phyloP scores from a whole-genome alignment of 2,113 vertebrate species.

The Rattus rattus region DNA sequence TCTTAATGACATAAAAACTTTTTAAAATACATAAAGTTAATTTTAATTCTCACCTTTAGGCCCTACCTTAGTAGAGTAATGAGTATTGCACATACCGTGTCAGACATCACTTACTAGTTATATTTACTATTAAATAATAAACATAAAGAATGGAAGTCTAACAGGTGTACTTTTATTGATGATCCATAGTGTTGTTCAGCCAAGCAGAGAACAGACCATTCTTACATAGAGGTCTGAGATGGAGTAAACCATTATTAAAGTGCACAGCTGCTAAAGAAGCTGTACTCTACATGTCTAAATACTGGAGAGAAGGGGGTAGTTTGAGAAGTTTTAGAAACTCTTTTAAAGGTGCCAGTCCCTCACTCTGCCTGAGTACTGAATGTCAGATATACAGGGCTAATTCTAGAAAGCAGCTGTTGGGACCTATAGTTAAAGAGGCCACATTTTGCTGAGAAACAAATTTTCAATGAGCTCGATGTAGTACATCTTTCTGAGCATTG shows the following conservation, averaged over 20 bases:
- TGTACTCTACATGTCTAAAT: background rate
- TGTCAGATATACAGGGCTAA: background rate
- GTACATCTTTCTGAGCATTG: background rate
- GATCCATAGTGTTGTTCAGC: background rate
- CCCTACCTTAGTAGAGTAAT: slow-evolving; percentile 2
- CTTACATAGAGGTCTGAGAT: background rate
- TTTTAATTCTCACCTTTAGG: background rate
- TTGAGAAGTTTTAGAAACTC: slow-evolving; percentile 2
- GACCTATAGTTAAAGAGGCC: background rate
- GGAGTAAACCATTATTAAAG: background rate
- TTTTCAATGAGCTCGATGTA: background rate
- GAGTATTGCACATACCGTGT: background rate
- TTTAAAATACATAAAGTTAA: slow-evolving; percentile 22
- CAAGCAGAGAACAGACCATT: background rate
- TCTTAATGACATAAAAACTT: background rate
- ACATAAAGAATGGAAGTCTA: background rate
- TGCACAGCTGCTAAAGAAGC: background rate
- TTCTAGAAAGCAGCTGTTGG: slow-evolving; percentile 7
- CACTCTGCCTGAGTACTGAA: background rate
- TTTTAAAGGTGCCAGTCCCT: background rate
- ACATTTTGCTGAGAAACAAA: background rate
- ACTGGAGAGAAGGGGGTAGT: background rate
- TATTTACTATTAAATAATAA: background rate
- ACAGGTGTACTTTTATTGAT: background rate
- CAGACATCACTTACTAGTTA: background rate